These are phyloP conservation scores for Ophion obscuratus DNA, from an alignment of 2,888 invertebrate genomes.

Conservation along the genomic window DNA sequence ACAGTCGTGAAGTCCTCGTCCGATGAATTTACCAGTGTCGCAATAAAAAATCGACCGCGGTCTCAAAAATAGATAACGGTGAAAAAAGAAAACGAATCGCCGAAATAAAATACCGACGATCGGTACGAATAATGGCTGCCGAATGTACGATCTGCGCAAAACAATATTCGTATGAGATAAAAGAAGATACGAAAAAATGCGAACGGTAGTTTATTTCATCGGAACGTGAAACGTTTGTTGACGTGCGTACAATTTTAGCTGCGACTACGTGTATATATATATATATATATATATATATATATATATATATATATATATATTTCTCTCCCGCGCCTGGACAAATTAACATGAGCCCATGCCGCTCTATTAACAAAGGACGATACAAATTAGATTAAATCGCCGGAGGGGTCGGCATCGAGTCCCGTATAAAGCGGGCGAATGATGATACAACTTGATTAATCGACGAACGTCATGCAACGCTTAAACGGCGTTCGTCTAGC, in stretches of 20 bases:
- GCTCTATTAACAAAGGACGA: conserved; percentile 83
- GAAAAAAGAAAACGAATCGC: background rate
- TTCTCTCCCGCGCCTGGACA: conserved; percentile 74
- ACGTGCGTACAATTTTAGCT: background rate
- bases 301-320: background rate
- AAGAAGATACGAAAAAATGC: conserved; percentile 42
- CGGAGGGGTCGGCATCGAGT: conserved; percentile 82
- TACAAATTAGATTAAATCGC: conserved; percentile 84
- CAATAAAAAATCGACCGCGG: no score
- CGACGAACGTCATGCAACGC: conserved; percentile 83
- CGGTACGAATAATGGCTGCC: background rate
- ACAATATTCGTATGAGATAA: conserved; percentile 43
- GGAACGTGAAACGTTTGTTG: conserved; percentile 22
- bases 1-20: no score
- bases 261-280: background rate
- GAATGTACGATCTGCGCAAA: background rate
- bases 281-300: no score
- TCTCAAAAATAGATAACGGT: background rate
- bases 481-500: conserved; percentile 80
- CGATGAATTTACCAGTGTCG: no score
- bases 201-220: conserved; percentile 81
- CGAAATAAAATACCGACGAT: background rate
- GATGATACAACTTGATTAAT: conserved; percentile 83
- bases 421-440: conserved; percentile 76
- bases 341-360: conserved; percentile 79